Evolutionary conservation across 2,113 vertebrate species (phyloP), one percentile per base, ranked within the genome.

Genomic region (Campylomormyrus numenius): DNA sequence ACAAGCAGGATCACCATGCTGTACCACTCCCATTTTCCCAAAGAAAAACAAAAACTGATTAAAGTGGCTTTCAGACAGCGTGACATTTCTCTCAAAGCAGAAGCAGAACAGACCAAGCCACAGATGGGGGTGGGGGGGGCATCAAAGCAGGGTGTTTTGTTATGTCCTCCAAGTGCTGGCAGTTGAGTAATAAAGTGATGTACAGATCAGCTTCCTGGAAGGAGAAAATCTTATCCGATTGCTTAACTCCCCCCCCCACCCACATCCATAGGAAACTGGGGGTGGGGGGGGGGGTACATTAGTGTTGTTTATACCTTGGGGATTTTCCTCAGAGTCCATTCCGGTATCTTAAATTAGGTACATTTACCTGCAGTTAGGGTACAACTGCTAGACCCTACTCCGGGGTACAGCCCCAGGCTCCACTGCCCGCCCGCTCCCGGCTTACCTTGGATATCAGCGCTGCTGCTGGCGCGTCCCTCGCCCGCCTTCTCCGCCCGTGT

Each of bases 371-470:
- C 17, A 53, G 52, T 53, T 53, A 53, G 52, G 52, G 52, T 53
- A 21, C 52, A 19, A 53, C 17, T 53, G 52, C 52, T 6, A 6
- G 52, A 1, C 17, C 52, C 52, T 53, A 53, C 52, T 53, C 17
- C 1, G 1, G 17, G 52, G 17, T 53, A 6, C 17, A 21, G 52
- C 52, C 24, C 8, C 70, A 39, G 31, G 27, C 13, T 13, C 66
- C 66, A 74, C 66, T 13, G 8, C 27, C 24, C n/a, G 56, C 58
- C 31, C 31, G 2, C 9, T 1, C 27, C 7, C 66, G 11, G 31
- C 27, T 80, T 95, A 99, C 98, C 97, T 95, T 95, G 96, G 80
- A 97, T 92, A 92, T 98, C 98, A 21, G 94, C 94, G 93, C 93
- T 97, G 94, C 96, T 98, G 91, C 95, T 97, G 89, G 97, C 97